phyloP scores from a whole-genome alignment of 2,888 invertebrate genomes.

The Lymantria dispar region DNA sequence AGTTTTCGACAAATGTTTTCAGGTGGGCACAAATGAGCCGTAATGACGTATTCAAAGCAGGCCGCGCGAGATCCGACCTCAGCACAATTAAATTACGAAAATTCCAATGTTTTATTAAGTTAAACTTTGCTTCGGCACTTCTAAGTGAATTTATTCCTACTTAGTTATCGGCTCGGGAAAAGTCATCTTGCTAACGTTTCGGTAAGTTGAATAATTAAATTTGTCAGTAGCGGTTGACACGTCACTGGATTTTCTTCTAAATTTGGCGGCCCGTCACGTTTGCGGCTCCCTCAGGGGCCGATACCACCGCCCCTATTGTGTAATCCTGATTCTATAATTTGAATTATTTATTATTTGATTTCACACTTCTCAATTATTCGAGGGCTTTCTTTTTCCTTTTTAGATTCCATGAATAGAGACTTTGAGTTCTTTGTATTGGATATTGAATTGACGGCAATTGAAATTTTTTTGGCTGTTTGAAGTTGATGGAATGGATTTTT shows the following conservation, averaged over 20 bases:
- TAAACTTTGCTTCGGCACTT: conserved; percentile 78
- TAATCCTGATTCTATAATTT: conserved; percentile 74
- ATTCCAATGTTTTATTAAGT: conserved; percentile 81
- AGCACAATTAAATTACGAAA: conserved; percentile 73
- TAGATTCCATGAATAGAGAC: conserved; percentile 15
- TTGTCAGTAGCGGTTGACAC: conserved; percentile 79
- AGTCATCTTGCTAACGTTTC: conserved; percentile 81
- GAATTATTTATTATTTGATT: conserved; percentile 80
- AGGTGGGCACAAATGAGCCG: conserved; percentile 57
- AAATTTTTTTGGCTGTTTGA: conserved; percentile 3
- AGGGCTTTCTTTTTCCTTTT: conserved; percentile 26
- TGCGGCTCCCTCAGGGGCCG: conserved; percentile 44
- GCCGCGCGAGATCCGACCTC: conserved; percentile 64
- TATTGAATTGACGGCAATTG: conserved; percentile 23
- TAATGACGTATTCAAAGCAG: conserved; percentile 78
- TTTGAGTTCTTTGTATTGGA: conserved; percentile 24
- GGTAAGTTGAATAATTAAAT: conserved; percentile 81
- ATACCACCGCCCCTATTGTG: conserved; percentile 53
- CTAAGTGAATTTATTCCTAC: conserved; percentile 82
- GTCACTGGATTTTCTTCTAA: conserved; percentile 75
- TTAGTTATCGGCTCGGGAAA: conserved; percentile 79
- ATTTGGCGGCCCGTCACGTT: conserved; percentile 73
- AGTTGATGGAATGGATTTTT: no score
- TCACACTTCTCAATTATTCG: conserved; percentile 55
- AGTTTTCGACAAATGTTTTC: conserved; percentile 17